These are phyloP conservation scores for Eristalis pertinax DNA, from an alignment of 2,888 invertebrate species.

Conservation along the genomic window DNA sequence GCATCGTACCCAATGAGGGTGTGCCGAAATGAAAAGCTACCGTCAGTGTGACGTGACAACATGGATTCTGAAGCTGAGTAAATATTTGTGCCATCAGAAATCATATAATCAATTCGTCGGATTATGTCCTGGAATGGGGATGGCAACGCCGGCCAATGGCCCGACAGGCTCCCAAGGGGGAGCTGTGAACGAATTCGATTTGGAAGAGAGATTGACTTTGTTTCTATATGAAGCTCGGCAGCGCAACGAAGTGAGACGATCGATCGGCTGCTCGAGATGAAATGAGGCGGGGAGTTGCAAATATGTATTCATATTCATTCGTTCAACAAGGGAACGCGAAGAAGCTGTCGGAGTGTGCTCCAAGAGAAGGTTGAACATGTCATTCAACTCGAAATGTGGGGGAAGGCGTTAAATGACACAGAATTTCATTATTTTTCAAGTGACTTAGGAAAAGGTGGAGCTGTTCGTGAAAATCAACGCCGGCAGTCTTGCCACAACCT, in stretches of 20 bases:
- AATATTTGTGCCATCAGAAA: constrained; percentile 71
- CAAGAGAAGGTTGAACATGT: no score
- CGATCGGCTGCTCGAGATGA: neutral
- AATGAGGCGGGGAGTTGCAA: no score
- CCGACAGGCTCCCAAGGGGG: neutral
- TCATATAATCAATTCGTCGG: constrained; percentile 70
- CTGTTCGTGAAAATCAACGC: no score
- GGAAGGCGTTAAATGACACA: no score
- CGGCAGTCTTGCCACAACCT: no score
- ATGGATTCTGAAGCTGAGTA: constrained; percentile 68
- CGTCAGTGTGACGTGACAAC: constrained; percentile 56
- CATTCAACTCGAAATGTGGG: no score
- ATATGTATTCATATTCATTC: no score
- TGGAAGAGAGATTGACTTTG: neutral
- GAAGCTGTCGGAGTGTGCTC: no score
- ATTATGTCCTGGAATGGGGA: constrained; percentile 39
- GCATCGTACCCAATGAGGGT: neutral
- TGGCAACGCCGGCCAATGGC: neutral
- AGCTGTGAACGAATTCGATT: neutral
- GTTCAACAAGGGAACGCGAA: no score
- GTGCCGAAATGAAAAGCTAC: constrained; percentile 28
- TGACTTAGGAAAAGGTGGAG: no score
- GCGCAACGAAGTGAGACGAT: neutral
- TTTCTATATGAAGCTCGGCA: neutral
- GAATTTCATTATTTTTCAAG: no score